Evolutionary conservation across 1,140 invertebrate genomes (phyloP).

Genomic region (Trichonephila clavipes): DNA sequence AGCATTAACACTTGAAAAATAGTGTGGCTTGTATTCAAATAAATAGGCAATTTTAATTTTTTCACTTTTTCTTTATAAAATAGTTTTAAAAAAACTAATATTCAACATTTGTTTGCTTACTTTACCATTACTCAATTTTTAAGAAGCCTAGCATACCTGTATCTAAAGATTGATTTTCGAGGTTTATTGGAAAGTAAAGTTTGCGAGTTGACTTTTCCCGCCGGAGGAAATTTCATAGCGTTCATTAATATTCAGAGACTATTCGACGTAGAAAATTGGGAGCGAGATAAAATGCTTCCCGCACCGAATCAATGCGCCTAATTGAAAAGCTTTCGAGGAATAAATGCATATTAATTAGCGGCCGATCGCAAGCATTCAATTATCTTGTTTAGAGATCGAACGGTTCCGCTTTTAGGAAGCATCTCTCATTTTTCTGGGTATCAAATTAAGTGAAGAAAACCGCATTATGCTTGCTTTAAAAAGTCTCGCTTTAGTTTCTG

Average conservation of each 20-base stretch:
- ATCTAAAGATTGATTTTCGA: too few species aligned
- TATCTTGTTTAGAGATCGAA: not conserved
- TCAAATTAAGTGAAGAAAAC: not conserved
- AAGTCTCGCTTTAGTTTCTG: too few species aligned
- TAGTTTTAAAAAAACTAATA: too few species aligned
- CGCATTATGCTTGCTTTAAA: too few species aligned
- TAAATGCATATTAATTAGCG: constrained; percentile 38
- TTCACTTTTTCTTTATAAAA: too few species aligned
- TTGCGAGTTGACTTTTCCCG: not conserved
- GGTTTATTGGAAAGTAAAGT: too few species aligned
- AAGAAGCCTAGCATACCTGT: too few species aligned
- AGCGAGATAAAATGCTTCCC: not conserved
- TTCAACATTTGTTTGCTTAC: too few species aligned
- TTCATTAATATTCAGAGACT: constrained; percentile 1
- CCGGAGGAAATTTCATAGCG: not conserved
- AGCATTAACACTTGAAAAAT: too few species aligned
- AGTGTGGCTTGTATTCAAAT: too few species aligned
- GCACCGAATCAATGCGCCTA: not conserved
- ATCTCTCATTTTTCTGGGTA: not conserved
- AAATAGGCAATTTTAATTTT: too few species aligned
- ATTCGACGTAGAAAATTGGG: not conserved
- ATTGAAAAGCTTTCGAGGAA: not conserved
- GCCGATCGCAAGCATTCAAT: not conserved
- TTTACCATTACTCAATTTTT: too few species aligned
- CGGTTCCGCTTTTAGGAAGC: not conserved